Evolutionary conservation across 2,113 vertebrate species (phyloP), one percentile per base, ranked within the genome.

Genomic region (Rhabdornis inornatus): DNA sequence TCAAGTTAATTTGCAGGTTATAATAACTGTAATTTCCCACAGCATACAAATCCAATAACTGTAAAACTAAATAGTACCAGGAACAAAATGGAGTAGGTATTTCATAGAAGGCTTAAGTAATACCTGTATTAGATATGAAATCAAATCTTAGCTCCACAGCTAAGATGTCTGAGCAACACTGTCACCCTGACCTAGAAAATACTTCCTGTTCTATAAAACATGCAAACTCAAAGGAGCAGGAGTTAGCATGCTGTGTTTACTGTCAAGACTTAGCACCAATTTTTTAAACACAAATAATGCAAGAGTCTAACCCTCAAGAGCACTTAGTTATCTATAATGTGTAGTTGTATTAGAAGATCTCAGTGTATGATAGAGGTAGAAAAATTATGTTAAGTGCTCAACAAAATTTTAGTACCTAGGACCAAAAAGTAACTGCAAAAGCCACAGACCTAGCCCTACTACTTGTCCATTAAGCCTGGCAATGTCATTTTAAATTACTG

Each of bases 11-110:
- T 81, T 74, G 35, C 49, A 89, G 42, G 31, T 53, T 87, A 65
- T 89, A 92, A 69, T 37, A 91, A 72, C n/a, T 18, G 37, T 28
- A 68, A 89, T 87, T 92, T 94, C 70, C 53, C 49, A 61, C 16
- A 31, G 30, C 61, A 80, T 45, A 63, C 25, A 74, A 72, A 33
- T n/a, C 37, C 31, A 69, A 28, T 72, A 45, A 84, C 6, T 49
- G 31, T 28, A 87, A 71, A 49, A 82, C 60, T 47, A 90, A 91
- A 70, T 11, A 84, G 39, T 49, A 95, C 9, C 65, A 76, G 42
- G 57, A 78, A 87, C 7, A 82, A 90, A 85, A 82, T 53, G 6
- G 45, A 64, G 30, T 1, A 75, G 20, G 22, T 49, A 82, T 89
- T 83, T 84, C 52, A 84, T 71, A 76, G 33, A 83, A 69, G 17